Conservation (phyloP, 2,797 vertebrate genomes). For the Hippocampus kuda region DNA sequence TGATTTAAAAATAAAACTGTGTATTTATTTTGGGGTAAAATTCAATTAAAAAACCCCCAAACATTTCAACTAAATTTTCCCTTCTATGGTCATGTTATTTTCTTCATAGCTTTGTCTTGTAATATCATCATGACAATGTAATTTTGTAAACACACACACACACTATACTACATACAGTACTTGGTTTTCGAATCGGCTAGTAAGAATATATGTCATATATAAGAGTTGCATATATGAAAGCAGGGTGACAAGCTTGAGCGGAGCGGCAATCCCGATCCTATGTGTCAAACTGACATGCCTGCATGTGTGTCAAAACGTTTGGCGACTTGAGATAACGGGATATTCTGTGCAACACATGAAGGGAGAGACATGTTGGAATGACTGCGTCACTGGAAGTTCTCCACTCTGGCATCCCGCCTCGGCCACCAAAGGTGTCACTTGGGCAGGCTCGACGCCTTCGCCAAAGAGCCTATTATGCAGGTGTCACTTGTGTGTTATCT, state of each 20-base stretch:
- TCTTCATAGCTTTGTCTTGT: too few relatives aligned
- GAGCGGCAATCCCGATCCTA: slow-evolving; percentile 33
- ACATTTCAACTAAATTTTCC: too few relatives aligned
- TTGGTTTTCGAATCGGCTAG: too few relatives aligned
- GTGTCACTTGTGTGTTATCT: slow-evolving; percentile 58
- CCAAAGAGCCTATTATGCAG: slow-evolving; percentile 77
- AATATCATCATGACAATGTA: too few relatives aligned
- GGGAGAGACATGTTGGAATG: slow-evolving; percentile 52
- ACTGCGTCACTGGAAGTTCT: slow-evolving; percentile 72
- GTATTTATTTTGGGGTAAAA: too few relatives aligned
- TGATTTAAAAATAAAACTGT: too few relatives aligned
- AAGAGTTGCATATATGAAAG: slow-evolving; percentile 56
- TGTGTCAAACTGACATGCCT: slow-evolving; percentile 32
- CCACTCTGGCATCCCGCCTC: slow-evolving; percentile 47
- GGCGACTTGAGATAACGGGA: slow-evolving; percentile 37
- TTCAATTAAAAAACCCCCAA: too few relatives aligned
- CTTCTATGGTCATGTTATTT: too few relatives aligned
- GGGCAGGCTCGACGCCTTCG: slow-evolving; percentile 71
- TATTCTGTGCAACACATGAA: slow-evolving; percentile 62
- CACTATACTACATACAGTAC: too few relatives aligned
- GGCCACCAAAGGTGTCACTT: slow-evolving; percentile 60
- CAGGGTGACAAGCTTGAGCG: slow-evolving; percentile 41
- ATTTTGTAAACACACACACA: too few relatives aligned
- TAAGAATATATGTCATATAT: slow-evolving; percentile 13
- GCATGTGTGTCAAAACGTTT: not conserved